Evolutionary conservation across 2,113 vertebrate species (phyloP), one percentile per base, ranked within the genome.

Genomic region (Stomatorhinus ivindoensis): DNA sequence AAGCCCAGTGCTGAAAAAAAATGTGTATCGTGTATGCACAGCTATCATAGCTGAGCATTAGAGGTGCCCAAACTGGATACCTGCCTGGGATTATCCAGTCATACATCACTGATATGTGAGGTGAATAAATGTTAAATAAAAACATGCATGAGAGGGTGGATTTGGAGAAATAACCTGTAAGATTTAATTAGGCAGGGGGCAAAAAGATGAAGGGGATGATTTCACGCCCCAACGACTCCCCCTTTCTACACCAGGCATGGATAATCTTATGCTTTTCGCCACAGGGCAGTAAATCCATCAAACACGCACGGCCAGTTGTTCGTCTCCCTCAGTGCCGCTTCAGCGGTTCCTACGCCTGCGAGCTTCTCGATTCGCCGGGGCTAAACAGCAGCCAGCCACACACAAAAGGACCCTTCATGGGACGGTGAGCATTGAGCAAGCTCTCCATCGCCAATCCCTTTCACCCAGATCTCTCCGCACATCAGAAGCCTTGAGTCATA

Each of bases 101-200:
- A 65, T 58, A 42, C 55, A 65, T 87, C 51, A 87, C 35, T 87
- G 53, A 44, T 44, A 58, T 35, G 17, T 17, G 82, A 87, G 53
- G 35, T 58, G 55, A 87, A 19, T 61, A 87, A 61, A 87, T 87
- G 87, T 58, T 87, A 46, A 87, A 39, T 87, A 87, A 44, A 84
- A 87, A 65, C 87, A 65, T 65, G 87, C 55, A 87, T 8, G 39
- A 87, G 35, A 87, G 87, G 39, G 58, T 50, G 53, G 35, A 65
- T 44, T 87, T 42, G 4, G 48, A 61, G 87, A 61, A 50, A 61
- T 44, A 87, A 87, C 17, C 87, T 42, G 87, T 65, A 58, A 58
- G 53, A 87, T 87, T 87, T 87, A 87, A 87, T 87, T 87, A 61
- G 48, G 19, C 27, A 87, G 35, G 55, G 58, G 51, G 55, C 51